These are phyloP conservation scores for Callospermophilus lateralis DNA, from an alignment of 2,113 vertebrate genomes.

Conservation along the genomic window DNA sequence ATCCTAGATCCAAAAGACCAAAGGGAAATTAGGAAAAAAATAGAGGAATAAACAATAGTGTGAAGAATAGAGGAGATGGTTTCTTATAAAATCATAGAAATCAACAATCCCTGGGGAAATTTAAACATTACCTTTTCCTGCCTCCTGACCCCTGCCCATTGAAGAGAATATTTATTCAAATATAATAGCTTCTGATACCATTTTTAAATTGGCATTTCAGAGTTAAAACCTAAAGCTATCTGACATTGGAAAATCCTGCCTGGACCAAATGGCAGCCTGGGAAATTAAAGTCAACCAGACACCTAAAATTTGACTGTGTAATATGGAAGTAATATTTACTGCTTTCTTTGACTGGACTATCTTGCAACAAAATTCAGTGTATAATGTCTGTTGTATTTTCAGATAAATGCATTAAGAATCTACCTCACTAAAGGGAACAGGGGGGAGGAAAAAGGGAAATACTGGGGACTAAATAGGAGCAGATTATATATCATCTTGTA, in stretches of 20 bases:
- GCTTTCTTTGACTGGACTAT: neutral
- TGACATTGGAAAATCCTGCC: neutral
- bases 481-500: too few species aligned
- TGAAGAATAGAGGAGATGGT: neutral
- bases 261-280: neutral
- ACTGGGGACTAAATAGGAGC: too few species aligned
- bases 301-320: neutral
- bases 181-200: neutral
- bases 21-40: neutral
- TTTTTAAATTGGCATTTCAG: slow-evolving; percentile 3
- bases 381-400: neutral
- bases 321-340: neutral
- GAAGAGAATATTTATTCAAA: neutral
- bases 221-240: neutral
- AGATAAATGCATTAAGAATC: neutral
- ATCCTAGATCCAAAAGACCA: neutral
- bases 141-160: neutral
- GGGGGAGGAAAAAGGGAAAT: too few species aligned
- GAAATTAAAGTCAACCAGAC: neutral
- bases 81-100: neutral
- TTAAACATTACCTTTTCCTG: neutral
- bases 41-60: neutral
- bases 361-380: neutral
- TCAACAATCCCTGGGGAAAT: neutral
- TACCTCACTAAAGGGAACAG: neutral